phyloP scores from a whole-genome alignment of 2,797 vertebrate genomes.

The Anabacerthia variegaticeps region DNA sequence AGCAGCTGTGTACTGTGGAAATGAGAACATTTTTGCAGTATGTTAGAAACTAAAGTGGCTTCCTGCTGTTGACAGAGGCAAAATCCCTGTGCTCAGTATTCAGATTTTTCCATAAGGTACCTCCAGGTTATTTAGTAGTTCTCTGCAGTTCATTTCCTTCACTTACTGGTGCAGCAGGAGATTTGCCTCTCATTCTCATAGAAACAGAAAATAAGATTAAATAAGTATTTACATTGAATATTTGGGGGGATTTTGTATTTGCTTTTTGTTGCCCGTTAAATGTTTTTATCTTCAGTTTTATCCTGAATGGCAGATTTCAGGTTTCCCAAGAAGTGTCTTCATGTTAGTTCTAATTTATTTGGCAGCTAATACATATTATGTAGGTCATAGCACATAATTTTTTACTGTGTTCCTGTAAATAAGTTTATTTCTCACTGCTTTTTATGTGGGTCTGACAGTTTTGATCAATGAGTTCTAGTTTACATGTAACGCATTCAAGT shows the following conservation, averaged over 20 bases:
- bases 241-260: not conserved
- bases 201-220: not conserved
- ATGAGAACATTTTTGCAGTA: not conserved
- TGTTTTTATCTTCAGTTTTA: not conserved
- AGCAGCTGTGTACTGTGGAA: not conserved
- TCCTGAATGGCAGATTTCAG: not conserved
- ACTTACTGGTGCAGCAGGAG: not conserved
- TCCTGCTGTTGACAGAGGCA: not conserved
- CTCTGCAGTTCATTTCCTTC: not conserved
- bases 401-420: not conserved
- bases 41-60: not conserved
- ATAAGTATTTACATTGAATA: not conserved
- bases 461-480: not conserved
- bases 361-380: not conserved
- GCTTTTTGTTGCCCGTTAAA: not conserved
- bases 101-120: not conserved
- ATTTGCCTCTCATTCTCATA: not conserved
- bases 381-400: not conserved
- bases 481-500: not conserved
- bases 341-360: not conserved
- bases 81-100: not conserved
- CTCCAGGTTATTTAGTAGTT: constrained; percentile 24
- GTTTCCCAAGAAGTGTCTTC: not conserved
- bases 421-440: not conserved
- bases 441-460: not conserved